Evolutionary conservation across 2,113 vertebrate genomes (phyloP).

Genomic region (Scalopus aquaticus): DNA sequence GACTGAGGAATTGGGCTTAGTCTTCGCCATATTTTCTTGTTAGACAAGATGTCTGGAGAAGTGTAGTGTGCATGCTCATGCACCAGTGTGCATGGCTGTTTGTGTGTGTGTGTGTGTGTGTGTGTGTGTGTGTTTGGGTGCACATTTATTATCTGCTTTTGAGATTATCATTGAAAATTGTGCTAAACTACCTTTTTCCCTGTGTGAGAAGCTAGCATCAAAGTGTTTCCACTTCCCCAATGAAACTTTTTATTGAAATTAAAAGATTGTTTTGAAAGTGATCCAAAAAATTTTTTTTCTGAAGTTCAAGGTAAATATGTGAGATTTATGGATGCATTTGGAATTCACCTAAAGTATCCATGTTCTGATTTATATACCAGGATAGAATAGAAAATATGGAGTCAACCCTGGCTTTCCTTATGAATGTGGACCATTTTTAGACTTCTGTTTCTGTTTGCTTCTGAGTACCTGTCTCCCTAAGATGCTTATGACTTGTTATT

Average conservation of each 20-base stretch:
- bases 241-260: constrained; percentile 39
- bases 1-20: neutral
- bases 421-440: neutral
- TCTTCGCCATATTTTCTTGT: neutral
- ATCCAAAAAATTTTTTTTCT: no score
- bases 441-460: neutral
- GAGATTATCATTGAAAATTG: neutral
- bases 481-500: neutral
- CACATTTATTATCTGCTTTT: neutral
- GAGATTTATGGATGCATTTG: constrained; percentile 13
- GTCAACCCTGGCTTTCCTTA: neutral
- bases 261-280: constrained; percentile 59
- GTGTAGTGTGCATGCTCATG: neutral
- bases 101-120: neutral
- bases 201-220: neutral
- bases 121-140: neutral
- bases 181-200: neutral
- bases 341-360: neutral
- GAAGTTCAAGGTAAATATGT: constrained; percentile 3
- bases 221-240: neutral
- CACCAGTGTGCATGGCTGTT: neutral
- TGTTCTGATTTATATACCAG: neutral
- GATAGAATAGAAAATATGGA: neutral
- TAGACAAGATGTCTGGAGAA: neutral
- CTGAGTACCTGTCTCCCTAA: neutral